Evolutionary conservation across 2,888 invertebrate species (phyloP), one percentile per base, ranked within the genome.

Genomic region (Serrognathus titanus): DNA sequence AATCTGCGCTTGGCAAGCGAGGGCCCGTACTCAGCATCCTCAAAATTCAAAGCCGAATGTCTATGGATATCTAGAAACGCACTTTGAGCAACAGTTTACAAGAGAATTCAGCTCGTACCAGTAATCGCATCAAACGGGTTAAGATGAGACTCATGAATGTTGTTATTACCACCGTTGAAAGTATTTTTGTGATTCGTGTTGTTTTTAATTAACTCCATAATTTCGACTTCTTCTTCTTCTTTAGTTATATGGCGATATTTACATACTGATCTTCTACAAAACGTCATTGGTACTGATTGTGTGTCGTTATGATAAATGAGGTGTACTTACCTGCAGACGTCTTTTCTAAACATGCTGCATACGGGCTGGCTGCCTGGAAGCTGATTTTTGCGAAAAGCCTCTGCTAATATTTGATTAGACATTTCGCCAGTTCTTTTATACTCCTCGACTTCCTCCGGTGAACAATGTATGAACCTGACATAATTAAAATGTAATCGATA

Each of bases 391-490:
- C 69, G 75, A 63, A 71, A 74, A 3, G 78, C 78, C 60, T 78
- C 78, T 1, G 74, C 74, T 46, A 78, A 61, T 48, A 78, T 81
- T 67, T 83, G 82, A 35, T 78, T 77, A 1, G 90, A 89, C 69
- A 92, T 79, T 70, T 88, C 85, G 1, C 90, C 90, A 9, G 86
- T 87, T 49, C 81, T 80, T 64, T 87, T 83, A 67, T 87, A 92
- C 66, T 86, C 88, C 58, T 86, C 85, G 66, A 90, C 90, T 71
- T 91, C 90, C 66, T 88, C 88, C 12, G 87, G 80, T 1, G 86
- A 82, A 69, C 90, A 90, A 74, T 92, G 92, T 43, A 90, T 81
- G 72, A 90, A 91, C 69, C 86, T 86, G 69, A 47, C 68, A 67
- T 10, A 45, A 51, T 43, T 51, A 51, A 47, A 16, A 35, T 39